Base-by-base conservation (phyloP, 2,888 invertebrate genomes). In the Drosophila acutilabella region DNA sequence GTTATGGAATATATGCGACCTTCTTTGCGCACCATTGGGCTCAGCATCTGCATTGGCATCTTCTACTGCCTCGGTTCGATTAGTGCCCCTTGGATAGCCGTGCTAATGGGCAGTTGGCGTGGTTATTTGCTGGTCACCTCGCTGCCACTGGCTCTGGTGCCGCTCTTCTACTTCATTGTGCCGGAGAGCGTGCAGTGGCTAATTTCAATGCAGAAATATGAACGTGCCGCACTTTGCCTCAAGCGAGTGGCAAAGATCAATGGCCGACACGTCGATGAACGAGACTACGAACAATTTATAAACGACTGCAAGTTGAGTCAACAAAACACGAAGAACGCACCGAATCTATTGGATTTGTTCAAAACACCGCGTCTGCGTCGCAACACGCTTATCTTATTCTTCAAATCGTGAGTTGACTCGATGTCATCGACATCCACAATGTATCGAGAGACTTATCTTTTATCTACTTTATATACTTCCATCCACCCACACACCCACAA, bases 121-220 rank as follows among this genome's bases (percentile, higher is more conserved):
- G 89, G 89, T 6, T 94, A 94, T 73, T 89, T 94, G 13, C 71
- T 94, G 7, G 92, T 91, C 42, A 93, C 94, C n/a, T 92, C 94
- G 0, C 64, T 93, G 57, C 94, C 94, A 0, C 91, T 94, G 42
- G 71, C 91, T 0, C 42, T 92, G n/a, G 92, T 94, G 13, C 90
- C 93, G 1, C 58, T 91, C 0, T 94, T 93, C 82, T 94, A 94
- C 73, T 92, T 93, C 30, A 78, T 94, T n/a, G 93, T 93, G 2
- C 94, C 94, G 0, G 94, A 94, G 88, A 94, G 94, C 78, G 94
- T 94, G 0, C 93, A 94, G 71, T 95, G 94, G 94, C 90, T 94
- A 30, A 92, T 94, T 11, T 93, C 94, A 58, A 93, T 93, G 81
- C 93, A 93, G 30, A 91, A 92, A 72, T 92, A 93, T 10, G 93